Conservation (phyloP, 1,140 invertebrate species). For the Dendroctonus ponderosae region DNA sequence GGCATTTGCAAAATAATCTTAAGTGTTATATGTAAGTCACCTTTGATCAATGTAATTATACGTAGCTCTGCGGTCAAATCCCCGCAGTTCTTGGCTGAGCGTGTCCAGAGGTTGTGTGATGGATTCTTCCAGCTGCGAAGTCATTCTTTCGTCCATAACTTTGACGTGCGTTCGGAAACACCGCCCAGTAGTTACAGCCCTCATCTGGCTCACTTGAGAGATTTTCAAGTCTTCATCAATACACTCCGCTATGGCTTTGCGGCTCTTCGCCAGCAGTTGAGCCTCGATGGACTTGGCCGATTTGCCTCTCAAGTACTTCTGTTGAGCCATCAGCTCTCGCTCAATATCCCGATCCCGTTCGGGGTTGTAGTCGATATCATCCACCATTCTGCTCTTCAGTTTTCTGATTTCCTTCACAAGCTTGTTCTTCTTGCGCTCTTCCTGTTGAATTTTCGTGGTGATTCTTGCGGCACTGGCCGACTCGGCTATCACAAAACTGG, state of each 20-base stretch:
- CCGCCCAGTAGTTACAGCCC: conserved; percentile 43
- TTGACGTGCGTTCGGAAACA: conserved; percentile 44
- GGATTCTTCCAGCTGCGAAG: conserved; percentile 53
- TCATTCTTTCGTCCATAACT: conserved; percentile 52
- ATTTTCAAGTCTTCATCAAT: conserved; percentile 50
- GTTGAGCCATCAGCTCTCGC: conserved; percentile 53
- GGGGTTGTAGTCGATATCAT: conserved; percentile 43
- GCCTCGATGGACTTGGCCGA: conserved; percentile 71
- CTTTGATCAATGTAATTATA: conserved; percentile 64
- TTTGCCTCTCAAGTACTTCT: conserved; percentile 62
- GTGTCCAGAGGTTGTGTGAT: conserved; percentile 57
- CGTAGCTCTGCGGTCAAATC: conserved; percentile 61
- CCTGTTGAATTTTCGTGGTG: conserved; percentile 39
- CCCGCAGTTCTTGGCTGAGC: conserved; percentile 61
- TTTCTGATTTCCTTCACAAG: conserved; percentile 43
- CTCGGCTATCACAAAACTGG: conserved; percentile 40
- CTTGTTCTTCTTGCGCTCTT: conserved; percentile 41
- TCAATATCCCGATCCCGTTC: conserved; percentile 39
- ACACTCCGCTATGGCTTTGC: conserved; percentile 57
- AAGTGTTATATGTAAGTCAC: conserved; percentile 49
- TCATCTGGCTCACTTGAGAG: conserved; percentile 48
- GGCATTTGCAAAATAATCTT: background rate
- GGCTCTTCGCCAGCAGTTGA: conserved; percentile 60
- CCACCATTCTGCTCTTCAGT: conserved; percentile 43
- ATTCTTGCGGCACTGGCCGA: conserved; percentile 41